Evolutionary conservation across 2,797 vertebrate genomes (phyloP), one percentile per base, ranked within the genome.

Genomic region (Danio aesculapii): DNA sequence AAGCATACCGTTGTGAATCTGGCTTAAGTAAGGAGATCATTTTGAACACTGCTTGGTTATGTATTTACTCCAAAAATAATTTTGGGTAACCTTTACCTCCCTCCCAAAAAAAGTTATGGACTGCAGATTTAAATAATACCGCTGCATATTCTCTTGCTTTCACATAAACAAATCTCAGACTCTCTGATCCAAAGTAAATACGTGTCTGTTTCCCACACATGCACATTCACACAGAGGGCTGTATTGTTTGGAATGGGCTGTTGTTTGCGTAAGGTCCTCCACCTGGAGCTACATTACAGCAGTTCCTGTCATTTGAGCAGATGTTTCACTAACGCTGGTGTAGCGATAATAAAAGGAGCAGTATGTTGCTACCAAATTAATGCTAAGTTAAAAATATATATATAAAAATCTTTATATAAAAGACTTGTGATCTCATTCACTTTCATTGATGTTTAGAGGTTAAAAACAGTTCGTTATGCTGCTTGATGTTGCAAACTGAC

Each of bases 161-260:
- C 46, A n/a, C 7, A 44, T 39, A 17, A 21, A 47, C 72, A 62
- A n/a, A n/a, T n/a, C n/a, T n/a, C n/a, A n/a, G n/a, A 7, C 8
- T 49, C 55, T 16, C 53, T 44, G 70, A 73, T 21, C 57, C 66
- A 50, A 68, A 68, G 66, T 68, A 50, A 68, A 52, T 11, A 70
- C 50, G 53, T 55, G 16, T 46, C 16, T 6, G 16, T 17, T 55
- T 71, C 50, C 39, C 50, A 71, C 68, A 70, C 30, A 7, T 21
- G 11, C 41, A 9, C 21, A 3, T 53, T 70, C 21, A n/a, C 68
- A 70, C 16, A 17, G 50, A 71, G 30, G 50, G 52, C 17, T 55
- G 6, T 12, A 55, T 70, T 70, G 50, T 64, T 64, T 64, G 6
- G 16, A 64, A 39, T 11, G 41, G 61, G 43, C 43, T 6, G 10